Percentiles rank a stretch among this genome's conserved stretches.
Evolutionary conservation across 2,113 vertebrate genomes (phyloP).

Genomic region (Ursus arctos): DNA sequence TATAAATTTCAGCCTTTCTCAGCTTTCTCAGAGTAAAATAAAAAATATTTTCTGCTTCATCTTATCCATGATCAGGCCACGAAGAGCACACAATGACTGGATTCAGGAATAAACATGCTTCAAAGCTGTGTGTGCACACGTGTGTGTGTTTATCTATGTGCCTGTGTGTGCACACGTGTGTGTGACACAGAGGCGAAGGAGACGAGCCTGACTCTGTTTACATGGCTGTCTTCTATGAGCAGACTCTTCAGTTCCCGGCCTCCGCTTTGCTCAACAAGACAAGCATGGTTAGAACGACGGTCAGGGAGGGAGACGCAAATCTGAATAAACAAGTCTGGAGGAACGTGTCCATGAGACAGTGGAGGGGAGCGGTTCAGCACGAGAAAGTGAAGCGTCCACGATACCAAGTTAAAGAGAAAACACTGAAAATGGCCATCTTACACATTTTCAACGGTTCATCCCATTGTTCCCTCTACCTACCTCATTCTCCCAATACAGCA

Average conservation of each 20-base stretch:
- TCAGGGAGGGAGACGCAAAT: fast-evolving
- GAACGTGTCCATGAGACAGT: not conserved
- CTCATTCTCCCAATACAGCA: fast-evolving
- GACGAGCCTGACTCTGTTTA: fast-evolving
- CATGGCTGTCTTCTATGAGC: fast-evolving
- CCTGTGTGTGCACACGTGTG: not conserved
- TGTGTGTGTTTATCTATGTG: not conserved
- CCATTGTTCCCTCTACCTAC: fast-evolving
- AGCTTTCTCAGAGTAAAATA: not conserved
- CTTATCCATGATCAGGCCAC: not conserved
- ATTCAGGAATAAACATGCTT: not conserved
- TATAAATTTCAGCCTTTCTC: not conserved
- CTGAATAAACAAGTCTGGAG: fast-evolving
- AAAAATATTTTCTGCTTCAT: not conserved
- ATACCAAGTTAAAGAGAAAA: not conserved
- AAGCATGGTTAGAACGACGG: fast-evolving
- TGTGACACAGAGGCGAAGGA: fast-evolving
- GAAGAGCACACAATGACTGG: not conserved
- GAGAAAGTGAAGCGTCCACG: too few relatives aligned
- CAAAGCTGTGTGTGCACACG: fast-evolving
- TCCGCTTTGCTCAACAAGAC: not conserved
- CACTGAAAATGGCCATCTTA: fast-evolving
- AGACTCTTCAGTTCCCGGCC: fast-evolving
- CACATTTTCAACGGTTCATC: fast-evolving
- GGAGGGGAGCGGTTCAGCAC: fast-evolving